Evolutionary conservation across 2,888 invertebrate species (phyloP), one percentile per base, ranked within the genome.

Genomic region (Orthonevra nobilis): DNA sequence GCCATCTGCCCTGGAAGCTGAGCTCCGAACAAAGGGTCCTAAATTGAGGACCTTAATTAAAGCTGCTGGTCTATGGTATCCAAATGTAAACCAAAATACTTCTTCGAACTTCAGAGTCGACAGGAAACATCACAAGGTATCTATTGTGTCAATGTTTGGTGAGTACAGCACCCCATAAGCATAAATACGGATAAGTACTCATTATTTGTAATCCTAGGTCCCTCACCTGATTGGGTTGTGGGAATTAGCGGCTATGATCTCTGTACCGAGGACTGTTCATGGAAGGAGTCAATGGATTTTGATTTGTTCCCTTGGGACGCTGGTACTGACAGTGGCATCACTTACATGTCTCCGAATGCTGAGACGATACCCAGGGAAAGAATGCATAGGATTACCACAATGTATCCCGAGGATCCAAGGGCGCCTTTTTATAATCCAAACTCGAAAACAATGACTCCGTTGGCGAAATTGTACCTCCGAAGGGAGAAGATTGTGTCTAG

Each of bases 221-320:
- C 99, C 0, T 97, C 97, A 7, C 99, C 99, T 0, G 99, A 99
- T 90, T 99, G 99, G 99, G 95, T 98, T 83, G 96, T 98, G 38
- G 99, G 99, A 0, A 93, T 99, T 26, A 95, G 92, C 66, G 94
- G 95, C 0, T 89, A 98, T 60, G 94, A 98, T 85, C 91, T 99
- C 5, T 99, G 99, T 86, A 91, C 93, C 70, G 89, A 91, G 74
- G 96, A 98, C 89, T 97, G 99, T 87, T 92, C 95, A 0, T 99
- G 99, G 99, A 91, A 92, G n/a, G 94, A 95, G 82, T 91, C 93
- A 68, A 90, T 94, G 84, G 92, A 92, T 32, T 90, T 98, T 36
- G 96, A 98, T 89, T 90, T 99, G 23, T 95, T 92, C 86, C 98
- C 98, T 0, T 97, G 96, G 90, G 99, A 99, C 90, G 97, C 97